Base-by-base conservation (phyloP, 2,888 invertebrate species). In the Hirudinaria manillensis region DNA sequence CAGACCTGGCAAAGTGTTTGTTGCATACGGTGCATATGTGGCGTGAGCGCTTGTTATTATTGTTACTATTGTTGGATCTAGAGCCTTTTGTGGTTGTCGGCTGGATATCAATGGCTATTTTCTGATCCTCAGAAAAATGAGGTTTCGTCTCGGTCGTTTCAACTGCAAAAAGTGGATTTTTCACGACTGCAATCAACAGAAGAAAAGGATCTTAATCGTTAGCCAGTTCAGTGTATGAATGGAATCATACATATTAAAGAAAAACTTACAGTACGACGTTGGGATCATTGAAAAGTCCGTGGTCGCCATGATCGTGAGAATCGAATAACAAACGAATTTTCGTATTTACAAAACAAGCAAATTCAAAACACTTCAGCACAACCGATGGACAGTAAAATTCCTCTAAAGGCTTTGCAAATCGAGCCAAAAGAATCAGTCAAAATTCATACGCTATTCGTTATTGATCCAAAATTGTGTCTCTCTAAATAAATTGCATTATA, bases 1-100 rank as follows among this genome's bases (percentile, higher is more conserved):
- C 75, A 19, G 66, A 61, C 24, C 75, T 66, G 36, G 70, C 70
- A 32, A 75, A 75, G 6, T 32, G 27, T 36, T 75, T 75, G 61
- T 68, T 68, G 53, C 75, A 75, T n/a, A 75, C 70, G 3, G 70
- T 75, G 61, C 75, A 75, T 24, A 65, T 32, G 38, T 73, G 73
- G 61, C 73, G 61, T 24, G 68, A 68, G 3, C 68, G 68, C 32
- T 68, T 68, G 68, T 68, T 68, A 24, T 24, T 24, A 10, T 32
- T 32, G 45, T 72, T 72, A 16, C 4, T 45, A 10, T 73, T 73
- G 65, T 55, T 56, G n/a, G 65, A 4, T 36, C 56, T 29, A 55
- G 56, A 4, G 55, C 53, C 27, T 56, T 55, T 34, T 3, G 55
- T 56, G 32, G 55, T 65, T 56, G 34, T 73, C 10, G 56, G 73